These are phyloP conservation scores for Mastacembelus armatus DNA, from an alignment of 2,797 vertebrate genomes.

Conservation along the genomic window DNA sequence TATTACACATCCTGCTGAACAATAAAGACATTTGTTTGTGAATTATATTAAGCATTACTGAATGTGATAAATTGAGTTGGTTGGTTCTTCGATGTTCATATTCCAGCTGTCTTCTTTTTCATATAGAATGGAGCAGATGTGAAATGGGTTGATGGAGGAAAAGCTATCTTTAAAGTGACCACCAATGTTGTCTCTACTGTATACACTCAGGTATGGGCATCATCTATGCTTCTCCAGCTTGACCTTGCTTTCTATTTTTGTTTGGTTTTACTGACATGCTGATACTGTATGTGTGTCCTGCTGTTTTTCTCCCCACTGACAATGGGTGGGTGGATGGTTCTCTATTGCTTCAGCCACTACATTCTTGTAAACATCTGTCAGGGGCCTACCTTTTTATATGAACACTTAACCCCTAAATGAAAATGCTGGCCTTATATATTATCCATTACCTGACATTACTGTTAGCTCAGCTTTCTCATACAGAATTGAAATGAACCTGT, in stretches of 20 bases:
- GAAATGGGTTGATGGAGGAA: conserved; percentile 97
- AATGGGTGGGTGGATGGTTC: neutral
- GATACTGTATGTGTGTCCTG: no score
- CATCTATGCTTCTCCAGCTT: conserved; percentile 8
- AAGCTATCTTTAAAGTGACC: conserved; percentile 93
- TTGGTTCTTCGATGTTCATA: neutral
- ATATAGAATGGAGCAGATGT: conserved; percentile 87
- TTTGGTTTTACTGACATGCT: neutral
- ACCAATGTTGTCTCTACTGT: conserved; percentile 94
- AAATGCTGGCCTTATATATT: neutral
- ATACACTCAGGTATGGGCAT: conserved; percentile 92
- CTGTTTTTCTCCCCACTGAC: no score
- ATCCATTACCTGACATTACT: neutral
- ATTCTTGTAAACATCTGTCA: conserved; percentile 9
- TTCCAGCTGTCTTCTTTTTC: conserved; percentile 43
- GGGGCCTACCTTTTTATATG: neutral
- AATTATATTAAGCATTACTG: neutral
- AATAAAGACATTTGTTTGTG: conserved; percentile 4
- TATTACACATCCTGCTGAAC: conserved; percentile 17
- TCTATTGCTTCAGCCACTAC: conserved; percentile 1
- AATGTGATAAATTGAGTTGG: neutral
- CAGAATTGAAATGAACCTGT: neutral
- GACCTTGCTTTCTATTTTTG: neutral
- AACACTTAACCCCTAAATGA: neutral
- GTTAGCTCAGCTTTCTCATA: conserved; percentile 8